Conservation (phyloP, 2,888 invertebrate genomes). For the Clanis bilineata region DNA sequence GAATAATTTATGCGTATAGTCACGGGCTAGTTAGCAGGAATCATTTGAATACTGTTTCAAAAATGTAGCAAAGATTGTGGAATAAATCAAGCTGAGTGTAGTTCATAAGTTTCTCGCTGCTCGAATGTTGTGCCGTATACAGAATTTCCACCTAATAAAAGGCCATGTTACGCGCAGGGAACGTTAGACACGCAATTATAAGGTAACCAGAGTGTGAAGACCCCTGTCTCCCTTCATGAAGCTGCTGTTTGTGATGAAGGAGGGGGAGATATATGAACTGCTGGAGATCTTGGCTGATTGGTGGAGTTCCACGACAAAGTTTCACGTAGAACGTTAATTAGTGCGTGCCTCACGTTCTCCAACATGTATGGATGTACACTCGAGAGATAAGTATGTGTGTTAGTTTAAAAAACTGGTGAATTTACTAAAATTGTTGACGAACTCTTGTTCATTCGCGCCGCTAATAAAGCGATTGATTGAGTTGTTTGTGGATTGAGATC, state of each 20-base stretch:
- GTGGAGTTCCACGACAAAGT: slow-evolving; percentile 60
- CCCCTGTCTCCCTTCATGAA: slow-evolving; percentile 50
- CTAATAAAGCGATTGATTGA: background rate
- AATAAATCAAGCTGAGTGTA: slow-evolving; percentile 31
- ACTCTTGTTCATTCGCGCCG: background rate
- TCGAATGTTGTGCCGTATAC: slow-evolving; percentile 54
- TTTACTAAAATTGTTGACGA: slow-evolving; percentile 1
- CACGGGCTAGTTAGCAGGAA: background rate
- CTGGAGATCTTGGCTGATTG: slow-evolving; percentile 44
- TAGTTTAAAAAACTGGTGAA: background rate
- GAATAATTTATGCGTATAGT: slow-evolving; percentile 18
- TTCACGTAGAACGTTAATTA: slow-evolving; percentile 80
- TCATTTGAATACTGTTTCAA: slow-evolving; percentile 11
- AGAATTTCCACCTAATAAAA: slow-evolving; percentile 82
- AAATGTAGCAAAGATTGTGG: slow-evolving; percentile 14
- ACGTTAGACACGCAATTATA: slow-evolving; percentile 78
- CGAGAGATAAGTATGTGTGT: slow-evolving; percentile 43
- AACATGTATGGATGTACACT: slow-evolving; percentile 63
- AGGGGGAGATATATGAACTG: slow-evolving; percentile 55
- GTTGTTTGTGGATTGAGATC: background rate
- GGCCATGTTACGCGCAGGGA: slow-evolving; percentile 76
- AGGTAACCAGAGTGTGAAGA: slow-evolving; percentile 61
- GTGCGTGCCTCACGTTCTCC: slow-evolving; percentile 75
- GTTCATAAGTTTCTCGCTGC: slow-evolving; percentile 58
- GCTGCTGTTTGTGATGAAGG: slow-evolving; percentile 45